Evolutionary conservation across 2,113 vertebrate genomes (phyloP).

Genomic region (Menura novaehollandiae): DNA sequence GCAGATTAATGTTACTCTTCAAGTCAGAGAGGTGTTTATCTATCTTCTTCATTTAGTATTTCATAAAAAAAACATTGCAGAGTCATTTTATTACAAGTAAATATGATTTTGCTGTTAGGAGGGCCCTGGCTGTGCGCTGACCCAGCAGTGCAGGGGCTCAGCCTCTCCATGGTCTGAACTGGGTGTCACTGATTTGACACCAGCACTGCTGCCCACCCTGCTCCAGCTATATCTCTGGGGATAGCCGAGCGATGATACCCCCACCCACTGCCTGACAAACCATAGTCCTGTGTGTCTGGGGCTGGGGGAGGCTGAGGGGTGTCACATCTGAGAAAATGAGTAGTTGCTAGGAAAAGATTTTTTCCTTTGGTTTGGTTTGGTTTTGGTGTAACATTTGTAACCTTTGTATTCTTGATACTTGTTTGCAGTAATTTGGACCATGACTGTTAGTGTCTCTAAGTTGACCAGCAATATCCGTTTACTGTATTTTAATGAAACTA

Average conservation of each 20-base stretch:
- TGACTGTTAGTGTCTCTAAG: neutral
- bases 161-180: accelerated
- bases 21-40: neutral
- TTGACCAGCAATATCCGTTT: neutral
- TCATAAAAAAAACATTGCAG: neutral
- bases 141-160: neutral
- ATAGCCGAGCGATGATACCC: accelerated
- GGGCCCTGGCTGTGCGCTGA: neutral
- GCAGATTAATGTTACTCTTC: neutral
- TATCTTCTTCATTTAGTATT: neutral
- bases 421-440: neutral
- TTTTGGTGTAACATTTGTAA: neutral
- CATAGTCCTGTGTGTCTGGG: no score
- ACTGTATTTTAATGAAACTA: neutral
- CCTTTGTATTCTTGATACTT: neutral
- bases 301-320: accelerated
- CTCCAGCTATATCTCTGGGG: neutral
- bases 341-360: neutral
- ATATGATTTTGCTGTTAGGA: neutral
- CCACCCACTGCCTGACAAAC: neutral
- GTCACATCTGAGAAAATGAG: neutral
- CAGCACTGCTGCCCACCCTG: neutral
- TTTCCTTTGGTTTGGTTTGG: neutral
- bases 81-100: accelerated
- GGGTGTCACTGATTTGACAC: neutral